A percentile compares a stretch with the other conserved stretches of the same genome.
Evolutionary conservation across 1,140 invertebrate species (phyloP).

Genomic region (Maniola jurtina): DNA sequence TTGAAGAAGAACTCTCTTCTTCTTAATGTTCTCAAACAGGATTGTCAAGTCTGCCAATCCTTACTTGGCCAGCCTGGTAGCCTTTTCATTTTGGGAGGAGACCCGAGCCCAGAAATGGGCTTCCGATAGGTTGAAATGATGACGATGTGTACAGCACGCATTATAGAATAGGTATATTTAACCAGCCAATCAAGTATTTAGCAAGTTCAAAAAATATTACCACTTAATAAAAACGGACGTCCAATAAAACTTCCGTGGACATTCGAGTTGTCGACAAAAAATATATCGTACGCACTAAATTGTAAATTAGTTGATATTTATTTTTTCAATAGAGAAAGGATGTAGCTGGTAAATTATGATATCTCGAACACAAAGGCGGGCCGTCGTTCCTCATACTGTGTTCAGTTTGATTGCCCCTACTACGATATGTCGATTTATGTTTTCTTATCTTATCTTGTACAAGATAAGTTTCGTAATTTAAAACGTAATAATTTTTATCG

Average conservation of each 20-base stretch:
- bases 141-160: too few relatives aligned
- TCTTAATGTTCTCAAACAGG: too few relatives aligned
- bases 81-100: too few relatives aligned
- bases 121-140: too few relatives aligned
- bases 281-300: slow-evolving; percentile 7
- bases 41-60: too few relatives aligned
- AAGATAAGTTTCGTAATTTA: not conserved
- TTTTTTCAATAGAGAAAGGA: slow-evolving; percentile 27
- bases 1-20: too few relatives aligned
- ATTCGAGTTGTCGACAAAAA: not conserved
- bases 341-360: slow-evolving; percentile 51
- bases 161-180: too few relatives aligned
- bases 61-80: too few relatives aligned
- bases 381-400: slow-evolving; percentile 30
- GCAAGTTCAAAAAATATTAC: not conserved
- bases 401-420: slow-evolving; percentile 25
- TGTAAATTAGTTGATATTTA: slow-evolving; percentile 27
- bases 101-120: too few relatives aligned
- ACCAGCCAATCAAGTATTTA: too few relatives aligned
- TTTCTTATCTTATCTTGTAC: not conserved
- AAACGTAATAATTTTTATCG: too few relatives aligned
- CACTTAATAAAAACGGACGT: not conserved
- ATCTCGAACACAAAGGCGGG: slow-evolving; percentile 40
- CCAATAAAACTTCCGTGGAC: not conserved
- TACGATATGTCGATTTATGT: not conserved